Evolutionary conservation across 2,888 invertebrate genomes (phyloP), one percentile per base, ranked within the genome.

Genomic region (Sisyra nigra): DNA sequence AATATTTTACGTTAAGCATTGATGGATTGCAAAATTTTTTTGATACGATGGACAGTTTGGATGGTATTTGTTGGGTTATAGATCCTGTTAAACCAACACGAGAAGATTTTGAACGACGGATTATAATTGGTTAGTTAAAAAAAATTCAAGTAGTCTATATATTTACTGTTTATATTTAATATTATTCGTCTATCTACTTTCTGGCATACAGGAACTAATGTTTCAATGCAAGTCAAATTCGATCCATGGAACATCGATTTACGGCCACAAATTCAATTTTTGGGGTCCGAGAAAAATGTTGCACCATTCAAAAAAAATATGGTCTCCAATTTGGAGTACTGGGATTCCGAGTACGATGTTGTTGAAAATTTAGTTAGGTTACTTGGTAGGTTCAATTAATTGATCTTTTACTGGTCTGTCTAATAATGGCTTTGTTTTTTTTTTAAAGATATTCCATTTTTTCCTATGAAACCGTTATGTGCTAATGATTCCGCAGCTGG

Each of bases 41-140:
- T 52, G 52, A 62, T 48, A 46, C 57, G 10, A 58, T 67, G 59
- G 63, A 63, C 38, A 53, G 53, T 13, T 49, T 67, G 14, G 66
- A 66, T 54, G 43, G 18, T 13, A 52, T 50, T 41, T 59, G 60
- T 49, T 58, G 57, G 51, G 56, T 67, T 40, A 49, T 67, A 36
- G 66, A 67, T 52, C 67, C 66, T 6, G 54, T 56, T 41, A 50
- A 52, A 10, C 60, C 61, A 5, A 57, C 52, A 2, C 52, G 53
- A 43, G 55, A 53, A 35, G 59, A 63, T 49, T 52, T 50, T 40
- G 57, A 59, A 46, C 53, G 67, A 19, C 55, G 64, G 48, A 61
- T 67, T 46, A 54, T 56, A 42, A 50, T 65, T 24, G 58, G 62
- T 33, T 34, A n/a, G 18, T 13, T 44, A 11, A 36, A 44, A 11